Base-by-base conservation (phyloP, 2,888 invertebrate genomes). In the Amphipoea oculea region DNA sequence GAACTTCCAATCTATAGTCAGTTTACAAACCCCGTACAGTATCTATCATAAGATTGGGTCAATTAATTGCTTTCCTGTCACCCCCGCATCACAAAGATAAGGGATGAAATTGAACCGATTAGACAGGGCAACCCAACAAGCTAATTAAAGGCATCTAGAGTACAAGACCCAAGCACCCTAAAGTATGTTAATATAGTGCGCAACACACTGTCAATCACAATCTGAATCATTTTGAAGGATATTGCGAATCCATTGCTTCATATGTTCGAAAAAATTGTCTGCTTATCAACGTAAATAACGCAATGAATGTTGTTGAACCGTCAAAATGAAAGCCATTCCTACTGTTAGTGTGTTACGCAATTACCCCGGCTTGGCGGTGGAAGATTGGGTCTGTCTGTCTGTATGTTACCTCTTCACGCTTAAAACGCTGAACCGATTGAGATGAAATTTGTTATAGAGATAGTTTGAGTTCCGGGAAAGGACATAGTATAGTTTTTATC, bases 1-100 rank as follows among this genome's bases (percentile, higher is more conserved):
- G 62, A 68, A 68, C 40, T 54, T 29, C 63, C 77, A 76, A 69
- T 83, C 68, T 57, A 76, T 54, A 80, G 62, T 36, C 69, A 70
- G 65, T 81, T 69, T 45, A 54, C 78, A 69, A 83, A 54, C 71
- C 74, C 65, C 65, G 36, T 62, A 65, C 45, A 54, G 65, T 85
- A 72, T 84, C 82, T 74, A 72, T 81, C 77, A 70, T 66, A 62
- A 62, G 67, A 54, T 81, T 85, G 82, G 86, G 84, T 75, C 83
- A 84, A 86, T 86, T 84, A 78, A 84, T 86, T 78, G 83, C 54
- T 66, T 72, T 67, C 84, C 86, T 78, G 86, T 78, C 86, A 72
- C 71, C 84, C 86, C 67, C 51, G 40, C 11, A n/a, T 75, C 78
- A 29, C 57, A 36, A 36, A 51, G 83, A 82, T 84, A 71, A 76